These are phyloP conservation scores for Enteromius fasciolatus DNA, from an alignment of 2,797 vertebrate species.

Conservation along the genomic window DNA sequence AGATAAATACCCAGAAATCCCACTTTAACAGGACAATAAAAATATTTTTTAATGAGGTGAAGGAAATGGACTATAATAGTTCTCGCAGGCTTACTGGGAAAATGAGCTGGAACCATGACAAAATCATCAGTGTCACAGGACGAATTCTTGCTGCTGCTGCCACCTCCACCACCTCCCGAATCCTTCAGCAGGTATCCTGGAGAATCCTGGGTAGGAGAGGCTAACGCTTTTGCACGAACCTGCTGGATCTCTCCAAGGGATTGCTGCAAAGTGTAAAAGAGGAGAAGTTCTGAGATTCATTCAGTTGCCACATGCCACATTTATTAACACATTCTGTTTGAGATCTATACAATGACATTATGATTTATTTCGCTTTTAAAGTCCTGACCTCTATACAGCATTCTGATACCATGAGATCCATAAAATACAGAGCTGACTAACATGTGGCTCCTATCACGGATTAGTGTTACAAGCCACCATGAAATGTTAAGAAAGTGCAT, in stretches of 20 bases:
- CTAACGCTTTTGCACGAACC: slow-evolving; percentile 84
- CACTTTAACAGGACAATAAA: background rate
- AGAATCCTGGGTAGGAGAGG: slow-evolving; percentile 87
- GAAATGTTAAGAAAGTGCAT: slow-evolving; percentile 23
- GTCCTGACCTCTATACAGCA: slow-evolving; percentile 6
- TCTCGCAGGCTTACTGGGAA: slow-evolving; percentile 75
- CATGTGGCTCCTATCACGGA: slow-evolving; percentile 20
- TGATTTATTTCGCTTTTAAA: background rate
- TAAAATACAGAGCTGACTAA: slow-evolving; percentile 12
- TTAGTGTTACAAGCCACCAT: slow-evolving; percentile 26
- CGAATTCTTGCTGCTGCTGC: slow-evolving; percentile 92
- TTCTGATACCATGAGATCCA: background rate
- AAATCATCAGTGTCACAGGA: slow-evolving; percentile 98
- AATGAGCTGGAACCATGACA: slow-evolving; percentile 94
- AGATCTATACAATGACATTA: background rate
- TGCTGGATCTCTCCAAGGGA: slow-evolving; percentile 93
- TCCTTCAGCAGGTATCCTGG: slow-evolving; percentile 87
- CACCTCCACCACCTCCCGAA: slow-evolving; percentile 81
- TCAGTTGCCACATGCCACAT: too few species aligned
- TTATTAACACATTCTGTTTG: too few species aligned
- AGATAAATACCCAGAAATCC: background rate
- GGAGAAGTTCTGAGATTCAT: background rate
- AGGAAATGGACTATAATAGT: background rate
- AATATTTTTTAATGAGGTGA: slow-evolving; percentile 22
- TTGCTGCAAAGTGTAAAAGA: slow-evolving; percentile 73